These are phyloP conservation scores for Sakesphorus luctuosus DNA, from an alignment of 2,113 vertebrate species.

Conservation along the genomic window DNA sequence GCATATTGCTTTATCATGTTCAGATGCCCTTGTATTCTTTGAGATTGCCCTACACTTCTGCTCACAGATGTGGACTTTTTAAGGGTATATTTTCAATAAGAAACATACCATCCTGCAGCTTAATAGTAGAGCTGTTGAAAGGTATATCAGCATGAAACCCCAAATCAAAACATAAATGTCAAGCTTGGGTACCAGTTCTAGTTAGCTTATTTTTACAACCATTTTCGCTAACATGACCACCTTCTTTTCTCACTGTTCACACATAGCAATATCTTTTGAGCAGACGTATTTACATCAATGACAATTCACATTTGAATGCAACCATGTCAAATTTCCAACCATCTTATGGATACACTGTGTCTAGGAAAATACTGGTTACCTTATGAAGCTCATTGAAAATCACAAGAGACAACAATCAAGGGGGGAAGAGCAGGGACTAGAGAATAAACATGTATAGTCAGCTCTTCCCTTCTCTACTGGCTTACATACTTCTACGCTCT, in stretches of 20 bases:
- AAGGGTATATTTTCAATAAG: not conserved
- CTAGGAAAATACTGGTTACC: not conserved
- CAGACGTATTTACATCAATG: not conserved
- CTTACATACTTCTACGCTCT: not conserved
- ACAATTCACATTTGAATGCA: not conserved
- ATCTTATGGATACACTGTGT: not conserved
- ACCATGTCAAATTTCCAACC: not conserved
- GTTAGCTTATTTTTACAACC: not conserved
- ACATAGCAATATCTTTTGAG: rapidly evolving
- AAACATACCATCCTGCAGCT: not conserved
- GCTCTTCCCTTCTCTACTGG: not conserved
- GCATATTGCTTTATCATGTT: not conserved
- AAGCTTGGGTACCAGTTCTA: not conserved
- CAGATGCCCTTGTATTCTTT: not conserved
- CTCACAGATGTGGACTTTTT: not conserved
- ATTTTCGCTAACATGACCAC: not conserved
- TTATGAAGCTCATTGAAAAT: not conserved
- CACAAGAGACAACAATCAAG: not conserved
- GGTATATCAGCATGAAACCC: not conserved
- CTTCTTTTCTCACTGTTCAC: not conserved
- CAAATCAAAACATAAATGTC: not conserved
- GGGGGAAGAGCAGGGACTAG: not conserved
- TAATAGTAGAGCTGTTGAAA: not conserved
- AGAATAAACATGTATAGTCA: not conserved
- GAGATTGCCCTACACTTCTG: not conserved